Conservation (phyloP, 2,113 vertebrate genomes). For the Sylvietta virens region DNA sequence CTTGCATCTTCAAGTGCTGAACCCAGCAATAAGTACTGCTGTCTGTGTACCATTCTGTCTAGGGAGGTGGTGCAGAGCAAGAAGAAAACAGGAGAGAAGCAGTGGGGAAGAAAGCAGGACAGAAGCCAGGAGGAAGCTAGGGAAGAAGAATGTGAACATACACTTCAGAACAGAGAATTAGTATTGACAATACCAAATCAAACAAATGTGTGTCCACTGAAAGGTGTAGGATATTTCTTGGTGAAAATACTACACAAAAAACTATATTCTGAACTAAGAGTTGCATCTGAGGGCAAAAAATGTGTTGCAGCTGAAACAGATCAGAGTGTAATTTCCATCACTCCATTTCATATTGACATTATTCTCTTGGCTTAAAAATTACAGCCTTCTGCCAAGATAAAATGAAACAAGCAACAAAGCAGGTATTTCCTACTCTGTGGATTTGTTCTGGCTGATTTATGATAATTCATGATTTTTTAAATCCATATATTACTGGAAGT, state of each 20-base stretch:
- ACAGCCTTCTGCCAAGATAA: background rate
- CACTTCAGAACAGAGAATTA: background rate
- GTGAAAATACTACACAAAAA: background rate
- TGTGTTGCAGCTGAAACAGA: background rate
- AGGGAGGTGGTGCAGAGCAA: background rate
- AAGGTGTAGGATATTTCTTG: background rate
- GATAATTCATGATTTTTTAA: background rate
- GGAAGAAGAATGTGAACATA: background rate
- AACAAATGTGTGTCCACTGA: background rate
- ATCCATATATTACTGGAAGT: background rate
- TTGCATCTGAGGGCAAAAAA: background rate
- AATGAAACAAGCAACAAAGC: background rate
- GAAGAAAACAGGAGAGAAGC: background rate
- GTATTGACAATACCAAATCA: background rate
- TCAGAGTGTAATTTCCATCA: background rate
- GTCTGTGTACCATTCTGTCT: background rate
- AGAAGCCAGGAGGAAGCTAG: background rate
- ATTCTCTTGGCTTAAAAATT: background rate
- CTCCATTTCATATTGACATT: background rate
- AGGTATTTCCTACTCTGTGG: background rate
- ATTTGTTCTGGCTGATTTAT: background rate
- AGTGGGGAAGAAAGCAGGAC: background rate
- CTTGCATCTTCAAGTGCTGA: background rate
- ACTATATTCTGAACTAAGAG: background rate
- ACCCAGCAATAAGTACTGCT: background rate